Base-by-base conservation (phyloP, 2,113 vertebrate genomes). In the Labeo catla region DNA sequence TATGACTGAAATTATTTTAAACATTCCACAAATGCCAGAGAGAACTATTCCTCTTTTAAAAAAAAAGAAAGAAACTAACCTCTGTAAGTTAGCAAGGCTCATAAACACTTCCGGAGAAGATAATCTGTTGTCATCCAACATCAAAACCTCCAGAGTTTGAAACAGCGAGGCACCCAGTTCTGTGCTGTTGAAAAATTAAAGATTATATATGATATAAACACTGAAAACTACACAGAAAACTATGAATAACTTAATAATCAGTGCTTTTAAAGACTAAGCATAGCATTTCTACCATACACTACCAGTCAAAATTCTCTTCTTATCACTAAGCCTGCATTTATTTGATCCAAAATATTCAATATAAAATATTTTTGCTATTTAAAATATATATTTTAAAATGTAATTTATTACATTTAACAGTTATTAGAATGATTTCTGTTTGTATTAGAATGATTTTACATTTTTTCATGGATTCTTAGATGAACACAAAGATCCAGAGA, bases 41-140 rank as follows among this genome's bases (percentile, higher is more conserved):
- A 59, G 2, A 59, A 59, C 57, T 77, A 34, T 77, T 77, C 4
- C 74, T 54, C 28, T 28, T 36, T 8, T 50, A 54, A 52, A 50
- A 50, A 50, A 54, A 54, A 45, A 4, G 45, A 45, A 11, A n/a
- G 11, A 16, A 68, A 43, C 36, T 91, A 85, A 97, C 96, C 95
- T 96, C 86, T 90, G 90, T 10, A 97, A 92, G 28, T 92, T 93
- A 1, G 91, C 92, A 4, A 97, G 94, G 78, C 96, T 95, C 85
- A 83, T 85, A 89, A 97, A 97, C 85, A 96, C 91, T 0, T 63
- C 91, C 1, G 94, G 94, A 39, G 93, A 92, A 66, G 93, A 92
- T 15, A 98, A 92, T 52, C 70, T 90, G 88, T 97, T 97, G 79
- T 97, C 94, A 86, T 97, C 96, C 50, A 98, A 91, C 88, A 91